Percentiles rank a stretch among this genome's conserved stretches.
phyloP scores from a whole-genome alignment of 1,140 invertebrate species.

The Oryzaephilus surinamensis region DNA sequence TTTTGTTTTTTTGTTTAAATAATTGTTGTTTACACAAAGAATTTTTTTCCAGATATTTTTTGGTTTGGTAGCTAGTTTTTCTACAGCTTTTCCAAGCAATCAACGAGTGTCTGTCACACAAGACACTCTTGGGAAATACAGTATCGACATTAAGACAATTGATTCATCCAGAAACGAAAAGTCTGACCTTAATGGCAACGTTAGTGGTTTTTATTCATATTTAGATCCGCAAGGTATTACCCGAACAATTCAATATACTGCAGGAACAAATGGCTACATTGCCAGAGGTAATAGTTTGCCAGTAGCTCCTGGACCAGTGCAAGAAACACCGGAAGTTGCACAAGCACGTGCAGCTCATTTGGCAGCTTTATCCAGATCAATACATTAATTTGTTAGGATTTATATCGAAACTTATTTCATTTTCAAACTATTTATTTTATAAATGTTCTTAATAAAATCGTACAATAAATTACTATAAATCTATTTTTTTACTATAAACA shows the following conservation, averaged over 20 bases:
- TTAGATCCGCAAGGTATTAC: slow-evolving; percentile 17
- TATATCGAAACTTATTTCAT: too few relatives aligned
- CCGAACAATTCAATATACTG: slow-evolving; percentile 15
- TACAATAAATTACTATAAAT: too few relatives aligned
- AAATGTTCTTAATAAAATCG: too few relatives aligned
- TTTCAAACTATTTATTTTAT: too few relatives aligned
- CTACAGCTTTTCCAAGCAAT: not conserved
- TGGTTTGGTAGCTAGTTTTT: not conserved
- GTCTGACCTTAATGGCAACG: slow-evolving; percentile 13
- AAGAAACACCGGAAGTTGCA: slow-evolving; percentile 12
- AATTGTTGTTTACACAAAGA: too few relatives aligned
- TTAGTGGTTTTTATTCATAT: slow-evolving; percentile 19
- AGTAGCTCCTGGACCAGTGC: slow-evolving; percentile 12
- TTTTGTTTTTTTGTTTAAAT: slow-evolving; percentile 2
- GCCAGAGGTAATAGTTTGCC: slow-evolving; percentile 18
- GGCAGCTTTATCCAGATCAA: too few relatives aligned
- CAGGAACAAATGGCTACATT: slow-evolving; percentile 19
- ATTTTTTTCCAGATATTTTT: slow-evolving; percentile 6
- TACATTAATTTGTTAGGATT: too few relatives aligned
- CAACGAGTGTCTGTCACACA: slow-evolving; percentile 14
- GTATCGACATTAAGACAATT: slow-evolving; percentile 9
- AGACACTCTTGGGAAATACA: slow-evolving; percentile 21
- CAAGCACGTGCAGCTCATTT: too few relatives aligned
- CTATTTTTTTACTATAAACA: too few relatives aligned
- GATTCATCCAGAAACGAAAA: slow-evolving; percentile 14